These are phyloP conservation scores for Harpalus rubripes DNA, from an alignment of 2,888 invertebrate species.

Conservation along the genomic window DNA sequence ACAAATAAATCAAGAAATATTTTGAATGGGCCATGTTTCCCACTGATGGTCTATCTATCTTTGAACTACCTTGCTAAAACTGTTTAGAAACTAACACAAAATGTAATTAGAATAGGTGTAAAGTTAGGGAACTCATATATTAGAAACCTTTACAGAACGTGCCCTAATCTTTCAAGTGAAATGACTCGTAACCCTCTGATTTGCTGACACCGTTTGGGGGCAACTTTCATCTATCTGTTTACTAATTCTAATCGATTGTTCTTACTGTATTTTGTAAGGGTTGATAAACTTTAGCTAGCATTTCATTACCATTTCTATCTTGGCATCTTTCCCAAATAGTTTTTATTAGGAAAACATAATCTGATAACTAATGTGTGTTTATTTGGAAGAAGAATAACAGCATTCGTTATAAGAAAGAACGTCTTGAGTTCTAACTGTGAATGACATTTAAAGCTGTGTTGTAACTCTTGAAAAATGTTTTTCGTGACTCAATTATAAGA, in stretches of 20 bases:
- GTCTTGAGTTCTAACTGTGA: constrained; percentile 11
- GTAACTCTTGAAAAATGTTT: constrained; percentile 27
- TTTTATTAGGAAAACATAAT: not conserved
- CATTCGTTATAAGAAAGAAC: not conserved
- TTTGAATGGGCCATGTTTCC: too few species aligned
- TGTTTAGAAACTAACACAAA: too few species aligned
- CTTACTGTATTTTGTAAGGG: not conserved
- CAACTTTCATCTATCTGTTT: too few species aligned
- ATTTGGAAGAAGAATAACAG: constrained; percentile 2
- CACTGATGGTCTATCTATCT: too few species aligned
- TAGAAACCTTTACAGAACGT: too few species aligned
- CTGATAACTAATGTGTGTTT: constrained; percentile 2
- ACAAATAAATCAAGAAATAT: too few species aligned
- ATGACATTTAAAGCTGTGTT: constrained; percentile 21
- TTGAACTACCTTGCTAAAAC: too few species aligned
- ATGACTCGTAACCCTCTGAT: not conserved
- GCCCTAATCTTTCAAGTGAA: too few species aligned
- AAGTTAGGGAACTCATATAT: too few species aligned
- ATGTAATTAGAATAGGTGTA: too few species aligned
- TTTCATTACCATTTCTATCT: not conserved
- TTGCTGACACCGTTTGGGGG: not conserved
- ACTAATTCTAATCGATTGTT: not conserved
- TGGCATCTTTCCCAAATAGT: not conserved
- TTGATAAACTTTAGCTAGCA: not conserved
- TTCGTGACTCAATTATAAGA: constrained; percentile 9